These are phyloP conservation scores for Tragelaphus scriptus DNA, from an alignment of 2,113 vertebrate genomes.

Conservation along the genomic window DNA sequence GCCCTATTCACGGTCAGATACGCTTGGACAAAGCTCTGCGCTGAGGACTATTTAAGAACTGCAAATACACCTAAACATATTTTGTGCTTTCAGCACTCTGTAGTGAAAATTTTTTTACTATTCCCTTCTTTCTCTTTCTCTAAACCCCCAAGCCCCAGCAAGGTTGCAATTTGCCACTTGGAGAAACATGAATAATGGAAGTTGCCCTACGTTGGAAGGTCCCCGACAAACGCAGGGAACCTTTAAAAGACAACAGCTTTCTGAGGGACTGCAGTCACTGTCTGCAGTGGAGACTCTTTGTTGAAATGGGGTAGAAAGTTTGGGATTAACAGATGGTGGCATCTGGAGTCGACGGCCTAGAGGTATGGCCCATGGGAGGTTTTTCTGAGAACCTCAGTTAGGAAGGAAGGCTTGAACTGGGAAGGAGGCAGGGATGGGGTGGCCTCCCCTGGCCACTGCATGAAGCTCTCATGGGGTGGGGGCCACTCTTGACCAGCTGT, in stretches of 20 bases:
- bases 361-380: rapidly evolving
- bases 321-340: rapidly evolving
- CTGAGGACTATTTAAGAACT: neutral
- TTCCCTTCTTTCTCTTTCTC: neutral
- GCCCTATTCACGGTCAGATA: rapidly evolving
- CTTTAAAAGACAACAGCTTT: neutral
- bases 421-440: rapidly evolving
- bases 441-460: neutral
- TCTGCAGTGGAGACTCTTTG: too few relatives aligned
- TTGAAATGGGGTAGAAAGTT: too few relatives aligned
- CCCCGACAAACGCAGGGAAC: too few relatives aligned
- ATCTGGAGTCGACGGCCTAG: rapidly evolving
- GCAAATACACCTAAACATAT: too few relatives aligned
- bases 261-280: rapidly evolving
- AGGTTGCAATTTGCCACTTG: neutral
- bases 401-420: neutral
- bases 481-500: neutral
- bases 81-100: neutral
- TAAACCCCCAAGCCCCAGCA: neutral
- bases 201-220: neutral
- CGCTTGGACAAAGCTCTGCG: neutral
- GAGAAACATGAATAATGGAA: neutral
- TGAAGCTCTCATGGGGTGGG: rapidly evolving
- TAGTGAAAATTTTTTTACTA: neutral
- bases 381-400: too few relatives aligned